Base-by-base conservation (phyloP, 2,113 vertebrate species). In the Mobula hypostoma region DNA sequence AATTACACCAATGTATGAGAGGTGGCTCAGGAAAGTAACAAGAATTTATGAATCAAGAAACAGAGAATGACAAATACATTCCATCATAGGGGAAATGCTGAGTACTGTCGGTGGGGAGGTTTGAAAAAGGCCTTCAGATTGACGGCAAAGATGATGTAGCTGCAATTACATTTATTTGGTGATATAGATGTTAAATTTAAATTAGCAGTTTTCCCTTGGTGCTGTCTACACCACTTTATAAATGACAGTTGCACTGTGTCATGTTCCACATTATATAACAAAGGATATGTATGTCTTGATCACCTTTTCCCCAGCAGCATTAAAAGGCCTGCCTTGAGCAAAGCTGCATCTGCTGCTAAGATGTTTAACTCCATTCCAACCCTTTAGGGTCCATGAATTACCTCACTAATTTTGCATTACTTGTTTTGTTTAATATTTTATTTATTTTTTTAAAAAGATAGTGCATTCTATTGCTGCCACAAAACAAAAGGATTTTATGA, bases 241-340 rank as follows among this genome's bases (percentile, higher is more conserved):
- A 90, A n/a, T 90, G 85, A 90, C 61, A 90, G 61, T 14, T 66
- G 29, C n/a, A 32, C 32, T 68, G n/a, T 66, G 61, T 90, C 61
- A 90, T 32, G 61, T n/a, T 90, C 15, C 61, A 17, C 85, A 90
- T 32, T 90, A 66, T 90, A 90, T 90, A 90, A 90, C 85, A 90
- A 90, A 32, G 61, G 61, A 66, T 66, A 88, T 15, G 56, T 85
- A 58, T 58, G 82, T 58, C 61, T 90, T 90, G 61, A 68, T 63
- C 63, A 90, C 29, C 61, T n/a, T 90, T 66, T 32, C 58, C 48
- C 83, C 11, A 4, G 61, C 83, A 15, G 58, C 58, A 87, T 15
- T 32, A 36, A 63, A n/a, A 66, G 85, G 85, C 29, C 58, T 66
- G 85, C n/a, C 7, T 90, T 90, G 61, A 68, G 85, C 29, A 90